Evolutionary conservation across 2,113 vertebrate genomes (phyloP).

Genomic region (Apaloderma vittatum): DNA sequence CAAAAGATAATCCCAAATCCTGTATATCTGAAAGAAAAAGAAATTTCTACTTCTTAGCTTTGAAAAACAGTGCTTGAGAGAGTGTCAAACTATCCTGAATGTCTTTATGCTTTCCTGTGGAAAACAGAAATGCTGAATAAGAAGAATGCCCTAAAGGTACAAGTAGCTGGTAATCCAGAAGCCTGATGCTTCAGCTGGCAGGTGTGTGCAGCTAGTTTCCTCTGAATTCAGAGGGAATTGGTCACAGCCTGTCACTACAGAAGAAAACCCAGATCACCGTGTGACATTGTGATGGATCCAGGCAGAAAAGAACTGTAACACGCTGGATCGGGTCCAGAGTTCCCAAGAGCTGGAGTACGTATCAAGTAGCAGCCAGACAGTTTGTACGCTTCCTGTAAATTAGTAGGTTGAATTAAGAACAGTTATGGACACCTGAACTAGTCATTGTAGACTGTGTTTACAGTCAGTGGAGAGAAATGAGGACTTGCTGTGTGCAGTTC

Average conservation of each 20-base stretch:
- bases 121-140: not conserved
- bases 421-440: not conserved
- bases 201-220: not conserved
- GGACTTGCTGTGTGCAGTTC: not conserved
- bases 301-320: not conserved
- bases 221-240: not conserved
- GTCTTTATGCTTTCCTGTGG: not conserved
- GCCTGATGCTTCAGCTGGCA: not conserved
- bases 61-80: not conserved
- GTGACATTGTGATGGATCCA: fast-evolving
- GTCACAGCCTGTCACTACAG: not conserved
- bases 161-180: not conserved
- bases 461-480: not conserved
- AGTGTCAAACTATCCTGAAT: not conserved
- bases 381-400: not conserved
- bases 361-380: not conserved
- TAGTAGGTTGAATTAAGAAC: not conserved
- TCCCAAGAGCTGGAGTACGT: not conserved
- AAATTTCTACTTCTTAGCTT: not conserved
- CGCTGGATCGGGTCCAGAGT: not conserved
- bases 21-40: not conserved
- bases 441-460: not conserved
- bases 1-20: not conserved
- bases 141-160: not conserved
- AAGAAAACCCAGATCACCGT: not conserved